Evolutionary conservation across 2,113 vertebrate species (phyloP), one percentile per base, ranked within the genome.

Genomic region (Canis aureus): DNA sequence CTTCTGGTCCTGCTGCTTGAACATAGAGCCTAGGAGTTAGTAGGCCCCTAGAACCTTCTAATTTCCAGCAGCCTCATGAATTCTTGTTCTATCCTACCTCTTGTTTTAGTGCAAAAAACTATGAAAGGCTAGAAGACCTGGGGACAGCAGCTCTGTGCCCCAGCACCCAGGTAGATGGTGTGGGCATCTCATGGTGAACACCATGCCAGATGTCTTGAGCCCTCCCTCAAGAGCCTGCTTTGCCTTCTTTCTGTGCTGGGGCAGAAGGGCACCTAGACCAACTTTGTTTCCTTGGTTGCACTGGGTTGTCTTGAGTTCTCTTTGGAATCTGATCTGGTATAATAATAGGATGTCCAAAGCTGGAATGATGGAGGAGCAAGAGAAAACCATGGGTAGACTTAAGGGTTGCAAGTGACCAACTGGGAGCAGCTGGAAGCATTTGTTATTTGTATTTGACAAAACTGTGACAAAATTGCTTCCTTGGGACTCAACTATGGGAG

Each of bases 371-470:
- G 35, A 86, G 97, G 94, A 55, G 53, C 76, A 84, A 12, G 94
- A 98, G 62, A 96, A 96, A 96, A 88, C 82, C 19, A 10, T 6
- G 64, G 88, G 90, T 64, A 66, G 93, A 94, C 74, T 94, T 95
- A 92, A 95, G 89, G 80, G 69, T 90, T 97, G 95, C 84, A 4
- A 12, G 73, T 97, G 96, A 97, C 94, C 97, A 97, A 97, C 94
- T 97, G 38, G 97, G 98, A 98, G 97, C 97, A 98, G 91, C 98
- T 98, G 98, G 97, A 96, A 98, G 97, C 90, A 92, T 86, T 95
- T 97, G 97, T 74, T 98, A 97, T 98, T 97, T 98, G 97, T 94
- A 76, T 97, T 97, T 98, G 97, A 97, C 96, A 95, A 95, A 97
- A 25, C 74, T 93, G 94, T 93, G 71, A 96, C 87, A 95, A 96